Evolutionary conservation across 2,113 vertebrate genomes (phyloP).

Genomic region (Platichthys stellatus): DNA sequence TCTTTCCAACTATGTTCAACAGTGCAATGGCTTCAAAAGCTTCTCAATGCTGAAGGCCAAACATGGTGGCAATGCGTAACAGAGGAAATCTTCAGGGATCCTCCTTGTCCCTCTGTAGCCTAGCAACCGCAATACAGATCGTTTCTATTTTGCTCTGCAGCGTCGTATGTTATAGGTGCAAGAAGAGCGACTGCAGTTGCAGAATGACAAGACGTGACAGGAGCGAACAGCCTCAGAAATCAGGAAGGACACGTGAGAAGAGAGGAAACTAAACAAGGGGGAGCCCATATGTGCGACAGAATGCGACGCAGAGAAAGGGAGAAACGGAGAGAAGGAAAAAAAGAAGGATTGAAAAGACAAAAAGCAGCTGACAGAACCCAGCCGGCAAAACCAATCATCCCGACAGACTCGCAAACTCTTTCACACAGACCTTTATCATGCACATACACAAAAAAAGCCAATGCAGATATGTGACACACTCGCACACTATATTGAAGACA

Average conservation of each 20-base stretch:
- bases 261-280: neutral
- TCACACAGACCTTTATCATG: constrained; percentile 2
- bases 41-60: constrained; percentile 46
- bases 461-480: constrained; percentile 22
- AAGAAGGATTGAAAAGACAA: neutral
- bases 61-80: constrained; percentile 47
- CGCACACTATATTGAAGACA: constrained; percentile 66
- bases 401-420: constrained; percentile 20
- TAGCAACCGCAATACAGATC: constrained; percentile 69
- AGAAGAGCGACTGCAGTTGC: constrained; percentile 4
- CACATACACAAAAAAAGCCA: constrained; percentile 21
- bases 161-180: constrained; percentile 25
- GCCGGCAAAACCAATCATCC: constrained; percentile 8
- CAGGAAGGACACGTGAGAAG: neutral
- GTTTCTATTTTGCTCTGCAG: constrained; percentile 42
- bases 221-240: constrained; percentile 11
- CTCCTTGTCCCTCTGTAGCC: constrained; percentile 64
- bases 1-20: neutral
- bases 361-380: constrained; percentile 1
- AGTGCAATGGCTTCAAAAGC: constrained; percentile 13
- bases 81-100: constrained; percentile 56
- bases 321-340: neutral
- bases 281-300: neutral
- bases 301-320: constrained; percentile 20
- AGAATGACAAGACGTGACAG: constrained; percentile 27